These are phyloP conservation scores for Felis chaus DNA, from an alignment of 2,113 vertebrate genomes.

Conservation along the genomic window DNA sequence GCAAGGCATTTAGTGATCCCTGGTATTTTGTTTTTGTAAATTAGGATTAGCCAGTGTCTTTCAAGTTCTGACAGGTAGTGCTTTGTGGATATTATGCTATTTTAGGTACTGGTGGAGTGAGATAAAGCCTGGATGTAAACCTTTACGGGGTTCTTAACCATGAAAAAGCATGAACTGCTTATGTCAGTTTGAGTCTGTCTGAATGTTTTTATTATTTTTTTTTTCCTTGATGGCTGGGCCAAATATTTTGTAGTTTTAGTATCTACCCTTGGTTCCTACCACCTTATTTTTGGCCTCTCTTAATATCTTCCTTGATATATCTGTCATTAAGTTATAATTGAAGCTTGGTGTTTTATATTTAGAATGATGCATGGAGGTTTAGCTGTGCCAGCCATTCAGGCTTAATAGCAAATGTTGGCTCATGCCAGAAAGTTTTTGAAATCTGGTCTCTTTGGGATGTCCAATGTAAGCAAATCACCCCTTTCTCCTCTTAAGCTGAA, in stretches of 20 bases:
- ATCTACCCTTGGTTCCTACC: constrained; percentile 18
- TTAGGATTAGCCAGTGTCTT: constrained; percentile 34
- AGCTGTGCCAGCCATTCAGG: constrained; percentile 60
- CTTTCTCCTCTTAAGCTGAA: neutral
- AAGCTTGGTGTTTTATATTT: constrained; percentile 70
- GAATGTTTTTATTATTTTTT: neutral
- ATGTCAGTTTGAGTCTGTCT: constrained; percentile 18
- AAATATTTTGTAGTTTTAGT: constrained; percentile 52
- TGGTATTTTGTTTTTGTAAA: constrained; percentile 23
- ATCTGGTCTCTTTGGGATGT: neutral
- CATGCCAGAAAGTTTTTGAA: constrained; percentile 43
- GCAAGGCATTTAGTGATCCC: neutral
- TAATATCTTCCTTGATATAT: constrained; percentile 65
- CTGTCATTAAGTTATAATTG: constrained; percentile 74
- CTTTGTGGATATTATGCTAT: constrained; percentile 35
- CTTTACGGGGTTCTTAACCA: constrained; percentile 16
- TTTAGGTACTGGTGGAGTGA: neutral
- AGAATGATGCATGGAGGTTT: constrained; percentile 48
- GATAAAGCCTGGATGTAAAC: neutral
- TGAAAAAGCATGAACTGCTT: constrained; percentile 43
- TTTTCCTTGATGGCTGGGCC: constrained; percentile 35
- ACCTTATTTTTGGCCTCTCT: constrained; percentile 50
- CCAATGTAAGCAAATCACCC: neutral
- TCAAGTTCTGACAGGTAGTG: constrained; percentile 44
- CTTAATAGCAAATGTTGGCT: constrained; percentile 57